Conservation (phyloP, 2,797 vertebrate species). For the Esox masquinongy region DNA sequence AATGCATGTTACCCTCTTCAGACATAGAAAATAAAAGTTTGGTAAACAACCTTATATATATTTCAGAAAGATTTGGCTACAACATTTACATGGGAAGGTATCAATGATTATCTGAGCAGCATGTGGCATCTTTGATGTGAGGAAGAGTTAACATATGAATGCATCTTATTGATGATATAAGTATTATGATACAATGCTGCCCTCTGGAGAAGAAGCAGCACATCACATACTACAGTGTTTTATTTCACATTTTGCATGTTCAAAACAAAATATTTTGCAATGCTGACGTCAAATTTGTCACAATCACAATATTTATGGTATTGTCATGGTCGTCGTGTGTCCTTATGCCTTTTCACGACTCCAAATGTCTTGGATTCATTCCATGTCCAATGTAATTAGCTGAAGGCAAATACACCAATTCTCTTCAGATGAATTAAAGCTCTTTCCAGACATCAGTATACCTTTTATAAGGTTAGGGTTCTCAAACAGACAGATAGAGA, state of each 20-base stretch:
- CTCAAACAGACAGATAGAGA: too few species aligned
- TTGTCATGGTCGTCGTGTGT: neutral
- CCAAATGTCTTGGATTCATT: too few species aligned
- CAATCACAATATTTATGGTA: neutral
- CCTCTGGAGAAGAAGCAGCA: neutral
- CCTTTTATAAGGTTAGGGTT: too few species aligned
- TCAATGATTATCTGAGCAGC: neutral
- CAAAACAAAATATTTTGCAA: neutral
- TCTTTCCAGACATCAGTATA: too few species aligned
- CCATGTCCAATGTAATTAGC: too few species aligned
- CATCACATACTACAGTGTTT: neutral
- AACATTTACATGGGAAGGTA: neutral
- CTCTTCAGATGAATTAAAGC: too few species aligned
- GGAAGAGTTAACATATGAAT: neutral
- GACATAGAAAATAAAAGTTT: neutral
- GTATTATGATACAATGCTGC: neutral
- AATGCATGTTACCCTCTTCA: neutral
- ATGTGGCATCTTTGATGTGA: neutral
- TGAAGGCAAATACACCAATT: too few species aligned
- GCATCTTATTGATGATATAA: neutral
- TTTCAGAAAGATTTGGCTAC: neutral
- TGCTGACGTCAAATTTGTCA: neutral
- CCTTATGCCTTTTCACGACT: too few species aligned
- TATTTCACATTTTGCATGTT: neutral
- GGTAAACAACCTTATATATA: neutral